Base-by-base conservation (phyloP, 2,888 invertebrate species). In the Bombylius discolor region DNA sequence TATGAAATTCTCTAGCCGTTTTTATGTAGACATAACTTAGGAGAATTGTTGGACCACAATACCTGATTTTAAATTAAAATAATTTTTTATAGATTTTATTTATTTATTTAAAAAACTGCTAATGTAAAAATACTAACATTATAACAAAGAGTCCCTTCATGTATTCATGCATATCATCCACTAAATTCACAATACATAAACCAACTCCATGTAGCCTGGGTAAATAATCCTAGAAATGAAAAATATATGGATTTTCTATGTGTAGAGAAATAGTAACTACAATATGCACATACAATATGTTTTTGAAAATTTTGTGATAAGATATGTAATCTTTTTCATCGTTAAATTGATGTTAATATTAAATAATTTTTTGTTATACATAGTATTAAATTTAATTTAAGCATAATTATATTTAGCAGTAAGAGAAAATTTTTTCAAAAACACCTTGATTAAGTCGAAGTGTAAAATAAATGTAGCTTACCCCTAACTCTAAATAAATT, bases 401-500 rank as follows among this genome's bases (percentile, higher is more conserved):
- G 23, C 23, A 23, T 23, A 23, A 23, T 23, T 23, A 23, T 23
- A 23, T 23, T 23, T 23, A 23, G 23, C 23, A 23, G 23, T n/a
- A n/a, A n/a, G n/a, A n/a, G n/a, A n/a, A n/a, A n/a, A n/a, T 23
- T 23, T 2, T 23, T 23, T 23, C 23, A 23, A 23, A 23, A 23
- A 23, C 23, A 23, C 23, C 23, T 23, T 23, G 23, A 23, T 23
- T 23, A 23, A 23, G 3, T 23, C 23, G 3, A 23, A 23, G 23
- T 23, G 23, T 23, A 23, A 23, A 23, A 23, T 23, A 23, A 23
- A 23, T 23, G 23, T 23, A 23, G 76, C 80, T 81, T 70, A 80
- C 83, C 77, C 77, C 83, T 53, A 86, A 74, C 69, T 85, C 84
- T 56, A 84, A 76, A 70, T 84, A 85, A 58, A 81, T 81, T 56